These are phyloP conservation scores for Lordiphosa andalusiaca DNA, from an alignment of 2,888 invertebrate genomes.

Conservation along the genomic window DNA sequence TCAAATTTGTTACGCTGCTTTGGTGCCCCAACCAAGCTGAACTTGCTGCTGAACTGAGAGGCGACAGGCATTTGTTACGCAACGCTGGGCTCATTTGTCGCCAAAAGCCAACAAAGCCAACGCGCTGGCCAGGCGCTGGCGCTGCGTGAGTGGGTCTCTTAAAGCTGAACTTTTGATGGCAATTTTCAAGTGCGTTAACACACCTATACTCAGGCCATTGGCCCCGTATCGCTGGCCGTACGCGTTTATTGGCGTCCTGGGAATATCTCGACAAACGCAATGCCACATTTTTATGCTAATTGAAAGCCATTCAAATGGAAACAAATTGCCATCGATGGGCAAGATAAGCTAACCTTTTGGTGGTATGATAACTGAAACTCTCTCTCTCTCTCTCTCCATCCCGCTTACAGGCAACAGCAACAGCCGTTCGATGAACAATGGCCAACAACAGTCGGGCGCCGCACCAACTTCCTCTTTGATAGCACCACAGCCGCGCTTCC, in stretches of 20 bases:
- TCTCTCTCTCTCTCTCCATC: background rate
- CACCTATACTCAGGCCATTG: too few species aligned
- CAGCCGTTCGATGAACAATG: conserved; percentile 75
- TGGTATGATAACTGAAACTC: conserved; percentile 5
- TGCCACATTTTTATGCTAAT: conserved; percentile 78
- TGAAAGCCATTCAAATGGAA: conserved; percentile 75
- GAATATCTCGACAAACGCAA: conserved; percentile 47
- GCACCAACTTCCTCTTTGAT: conserved; percentile 54
- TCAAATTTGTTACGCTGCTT: conserved; percentile 65
- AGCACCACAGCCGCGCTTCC: conserved; percentile 83
- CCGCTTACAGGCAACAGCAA: conserved; percentile 63
- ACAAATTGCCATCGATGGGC: conserved; percentile 60
- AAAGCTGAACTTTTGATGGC: conserved; percentile 26
- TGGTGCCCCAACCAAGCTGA: conserved; percentile 2
- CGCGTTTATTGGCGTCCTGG: conserved; percentile 57
- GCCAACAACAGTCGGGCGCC: conserved; percentile 49
- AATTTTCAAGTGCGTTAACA: conserved; percentile 21
- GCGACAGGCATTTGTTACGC: conserved; percentile 34
- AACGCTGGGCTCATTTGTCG: conserved; percentile 60
- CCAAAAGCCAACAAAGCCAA: conserved; percentile 30
- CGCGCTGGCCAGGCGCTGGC: conserved; percentile 1
- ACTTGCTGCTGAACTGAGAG: conserved; percentile 1
- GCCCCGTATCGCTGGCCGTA: conserved; percentile 5
- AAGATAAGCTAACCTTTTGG: conserved; percentile 2
- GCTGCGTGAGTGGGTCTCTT: conserved; percentile 32